These are phyloP conservation scores for Pomatostomus ruficeps DNA, from an alignment of 2,113 vertebrate species.

Conservation along the genomic window DNA sequence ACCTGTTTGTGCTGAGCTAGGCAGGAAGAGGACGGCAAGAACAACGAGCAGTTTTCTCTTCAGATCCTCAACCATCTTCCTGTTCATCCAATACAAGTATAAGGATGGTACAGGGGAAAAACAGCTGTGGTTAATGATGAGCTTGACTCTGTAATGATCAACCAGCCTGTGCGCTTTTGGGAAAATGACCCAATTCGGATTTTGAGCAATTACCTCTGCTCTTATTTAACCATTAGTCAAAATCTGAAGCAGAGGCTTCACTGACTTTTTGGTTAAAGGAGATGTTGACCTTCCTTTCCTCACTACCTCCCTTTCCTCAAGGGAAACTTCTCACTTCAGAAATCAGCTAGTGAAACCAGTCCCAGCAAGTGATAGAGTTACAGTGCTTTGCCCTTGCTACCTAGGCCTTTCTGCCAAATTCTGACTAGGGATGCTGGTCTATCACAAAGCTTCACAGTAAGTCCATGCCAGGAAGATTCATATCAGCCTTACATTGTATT, in stretches of 20 bases:
- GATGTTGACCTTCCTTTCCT: neutral
- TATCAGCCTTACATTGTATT: neutral
- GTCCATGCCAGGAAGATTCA: neutral
- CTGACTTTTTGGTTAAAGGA: neutral
- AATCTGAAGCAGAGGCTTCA: neutral
- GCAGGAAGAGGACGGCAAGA: neutral
- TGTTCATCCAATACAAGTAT: neutral
- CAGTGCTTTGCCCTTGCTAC: neutral
- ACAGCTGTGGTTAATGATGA: neutral
- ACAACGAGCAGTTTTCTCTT: neutral
- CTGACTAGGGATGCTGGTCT: neutral
- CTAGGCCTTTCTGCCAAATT: neutral
- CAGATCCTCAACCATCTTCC: neutral
- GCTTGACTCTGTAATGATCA: constrained; percentile 11
- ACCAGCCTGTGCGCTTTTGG: neutral
- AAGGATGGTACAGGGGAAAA: neutral
- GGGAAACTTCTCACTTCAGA: neutral
- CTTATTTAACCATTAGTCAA: neutral
- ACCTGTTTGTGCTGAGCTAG: constrained; percentile 34
- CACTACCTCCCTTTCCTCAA: neutral
- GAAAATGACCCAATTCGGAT: neutral
- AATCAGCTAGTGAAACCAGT: neutral
- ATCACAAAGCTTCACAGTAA: neutral
- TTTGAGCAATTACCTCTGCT: neutral
- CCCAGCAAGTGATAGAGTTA: neutral